Evolutionary conservation across 2,888 invertebrate species (phyloP).

Genomic region (Ditylenchus weischeri): DNA sequence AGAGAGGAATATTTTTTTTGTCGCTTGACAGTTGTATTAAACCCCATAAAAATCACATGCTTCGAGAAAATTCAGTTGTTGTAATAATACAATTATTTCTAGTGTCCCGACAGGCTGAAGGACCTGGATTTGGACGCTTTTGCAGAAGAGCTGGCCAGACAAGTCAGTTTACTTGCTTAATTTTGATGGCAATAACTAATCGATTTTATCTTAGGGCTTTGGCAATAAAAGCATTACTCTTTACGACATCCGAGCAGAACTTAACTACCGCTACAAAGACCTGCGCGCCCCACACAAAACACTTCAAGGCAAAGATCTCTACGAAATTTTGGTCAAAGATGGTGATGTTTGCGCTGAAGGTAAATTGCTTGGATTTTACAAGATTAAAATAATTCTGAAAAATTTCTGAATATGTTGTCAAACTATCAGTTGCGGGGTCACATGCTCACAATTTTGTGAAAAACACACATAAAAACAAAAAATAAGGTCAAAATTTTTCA

Average conservation of each 20-base stretch:
- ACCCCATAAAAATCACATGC: too few relatives aligned
- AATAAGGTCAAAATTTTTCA: too few relatives aligned
- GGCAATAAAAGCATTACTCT: slow-evolving; percentile 75
- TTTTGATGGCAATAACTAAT: not conserved
- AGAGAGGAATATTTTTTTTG: too few relatives aligned
- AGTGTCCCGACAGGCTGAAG: slow-evolving; percentile 71
- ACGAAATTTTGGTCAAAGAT: slow-evolving; percentile 93
- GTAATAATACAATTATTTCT: slow-evolving; percentile 58
- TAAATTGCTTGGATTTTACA: slow-evolving; percentile 49
- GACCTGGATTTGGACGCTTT: slow-evolving; percentile 97
- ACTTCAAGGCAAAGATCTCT: slow-evolving; percentile 80
- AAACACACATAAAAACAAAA: too few relatives aligned
- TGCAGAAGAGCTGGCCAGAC: slow-evolving; percentile 90
- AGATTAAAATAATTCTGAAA: too few relatives aligned
- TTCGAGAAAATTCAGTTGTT: too few relatives aligned
- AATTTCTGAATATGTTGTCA: too few relatives aligned
- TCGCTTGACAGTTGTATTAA: too few relatives aligned
- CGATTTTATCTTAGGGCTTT: slow-evolving; percentile 65
- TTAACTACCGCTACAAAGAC: slow-evolving; percentile 72
- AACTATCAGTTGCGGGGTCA: too few relatives aligned
- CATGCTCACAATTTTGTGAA: too few relatives aligned
- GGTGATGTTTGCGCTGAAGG: slow-evolving; percentile 85
- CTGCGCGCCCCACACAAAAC: slow-evolving; percentile 41
- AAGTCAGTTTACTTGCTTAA: slow-evolving; percentile 61
- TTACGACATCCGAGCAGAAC: slow-evolving; percentile 91